Conservation (phyloP, 2,113 vertebrate species). For the Aptenodytes forsteri region DNA sequence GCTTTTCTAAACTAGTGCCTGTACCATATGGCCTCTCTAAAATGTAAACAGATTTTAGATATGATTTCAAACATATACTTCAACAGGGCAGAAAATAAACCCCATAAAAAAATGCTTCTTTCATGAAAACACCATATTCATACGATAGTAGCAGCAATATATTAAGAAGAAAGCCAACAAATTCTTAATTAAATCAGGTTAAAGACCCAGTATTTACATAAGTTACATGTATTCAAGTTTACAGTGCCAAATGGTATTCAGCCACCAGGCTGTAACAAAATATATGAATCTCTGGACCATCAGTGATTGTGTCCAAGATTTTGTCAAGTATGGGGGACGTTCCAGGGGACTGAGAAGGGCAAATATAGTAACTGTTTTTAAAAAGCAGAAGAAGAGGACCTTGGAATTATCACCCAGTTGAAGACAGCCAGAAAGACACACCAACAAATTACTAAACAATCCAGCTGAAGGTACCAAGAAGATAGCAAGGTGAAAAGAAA, state of each 20-base stretch:
- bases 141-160: neutral
- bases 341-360: neutral
- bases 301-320: neutral
- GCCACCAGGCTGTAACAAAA: neutral
- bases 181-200: neutral
- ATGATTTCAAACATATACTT: neutral
- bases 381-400: neutral
- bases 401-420: neutral
- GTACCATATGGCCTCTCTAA: neutral
- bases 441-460: constrained; percentile 17
- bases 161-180: neutral
- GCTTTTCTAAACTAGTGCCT: neutral
- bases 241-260: neutral
- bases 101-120: neutral
- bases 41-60: neutral
- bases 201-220: neutral
- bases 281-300: neutral
- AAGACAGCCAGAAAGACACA: neutral
- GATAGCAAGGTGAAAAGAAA: constrained; percentile 37
- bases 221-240: neutral
- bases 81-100: neutral
- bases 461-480: neutral
- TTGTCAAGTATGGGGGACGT: neutral
- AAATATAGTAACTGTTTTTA: neutral
- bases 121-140: neutral